Conservation (phyloP, 2,797 vertebrate species). For the Crypturellus tataupa region DNA sequence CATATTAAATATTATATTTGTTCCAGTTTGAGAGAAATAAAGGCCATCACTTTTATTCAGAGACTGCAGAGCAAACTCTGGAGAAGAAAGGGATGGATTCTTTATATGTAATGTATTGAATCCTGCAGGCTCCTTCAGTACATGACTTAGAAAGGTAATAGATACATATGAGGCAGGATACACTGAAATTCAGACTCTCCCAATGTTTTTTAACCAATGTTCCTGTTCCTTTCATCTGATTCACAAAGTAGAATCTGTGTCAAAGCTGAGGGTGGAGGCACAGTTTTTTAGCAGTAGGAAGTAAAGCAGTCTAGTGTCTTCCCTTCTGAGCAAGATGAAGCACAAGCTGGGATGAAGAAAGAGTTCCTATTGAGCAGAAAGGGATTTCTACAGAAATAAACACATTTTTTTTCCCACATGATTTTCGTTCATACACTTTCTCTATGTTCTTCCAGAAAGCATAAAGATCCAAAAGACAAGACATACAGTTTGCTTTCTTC, state of each 20-base stretch:
- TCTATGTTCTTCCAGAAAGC: neutral
- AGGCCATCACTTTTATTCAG: neutral
- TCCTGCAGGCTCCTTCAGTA: neutral
- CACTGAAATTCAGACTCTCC: neutral
- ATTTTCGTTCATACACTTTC: neutral
- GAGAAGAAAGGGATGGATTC: neutral
- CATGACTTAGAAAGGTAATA: neutral
- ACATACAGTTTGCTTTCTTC: neutral
- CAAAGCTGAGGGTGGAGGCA: neutral
- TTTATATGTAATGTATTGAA: neutral
- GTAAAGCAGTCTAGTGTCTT: neutral
- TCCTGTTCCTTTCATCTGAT: neutral
- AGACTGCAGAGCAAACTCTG: neutral
- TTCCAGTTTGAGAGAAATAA: neutral
- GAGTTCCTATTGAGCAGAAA: accelerated
- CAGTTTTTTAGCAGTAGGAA: neutral
- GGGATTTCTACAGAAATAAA: neutral
- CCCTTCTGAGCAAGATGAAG: neutral
- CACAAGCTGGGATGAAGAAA: neutral
- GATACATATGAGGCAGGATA: neutral
- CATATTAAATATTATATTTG: neutral
- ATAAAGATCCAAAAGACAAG: neutral
- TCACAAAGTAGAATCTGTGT: accelerated
- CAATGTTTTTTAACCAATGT: neutral
- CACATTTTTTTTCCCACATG: neutral